Evolutionary conservation across 2,797 vertebrate species (phyloP).

Genomic region (Galagoides demidoff): DNA sequence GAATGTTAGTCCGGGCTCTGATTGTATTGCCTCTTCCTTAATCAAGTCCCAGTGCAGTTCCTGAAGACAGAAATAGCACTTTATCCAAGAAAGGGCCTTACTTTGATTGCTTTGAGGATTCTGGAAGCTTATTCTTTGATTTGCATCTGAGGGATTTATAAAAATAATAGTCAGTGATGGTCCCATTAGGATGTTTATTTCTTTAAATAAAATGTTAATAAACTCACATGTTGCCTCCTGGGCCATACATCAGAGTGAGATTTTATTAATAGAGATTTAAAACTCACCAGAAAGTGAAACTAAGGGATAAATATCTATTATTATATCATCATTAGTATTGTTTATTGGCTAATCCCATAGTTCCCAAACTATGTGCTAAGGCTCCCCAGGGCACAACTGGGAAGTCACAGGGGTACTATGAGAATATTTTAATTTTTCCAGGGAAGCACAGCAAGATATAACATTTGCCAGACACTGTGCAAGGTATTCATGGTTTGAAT

Average conservation of each 20-base stretch:
- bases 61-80: background rate
- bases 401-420: background rate
- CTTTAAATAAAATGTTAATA: constrained; percentile 37
- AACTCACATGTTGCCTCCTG: background rate
- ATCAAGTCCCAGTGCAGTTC: background rate
- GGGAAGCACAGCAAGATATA: fast-evolving
- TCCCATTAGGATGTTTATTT: background rate
- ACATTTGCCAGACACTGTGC: background rate
- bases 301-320: background rate
- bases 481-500: background rate
- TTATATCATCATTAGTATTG: background rate
- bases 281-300: background rate
- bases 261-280: background rate
- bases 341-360: background rate
- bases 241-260: background rate
- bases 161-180: background rate
- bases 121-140: background rate
- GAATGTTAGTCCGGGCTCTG: background rate
- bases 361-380: background rate
- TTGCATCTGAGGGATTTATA: constrained; percentile 4
- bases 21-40: background rate
- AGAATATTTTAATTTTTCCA: background rate
- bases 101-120: background rate
- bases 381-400: background rate
- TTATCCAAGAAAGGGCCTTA: background rate